phyloP scores from a whole-genome alignment of 2,888 invertebrate species.

The Terebella lapidaria region DNA sequence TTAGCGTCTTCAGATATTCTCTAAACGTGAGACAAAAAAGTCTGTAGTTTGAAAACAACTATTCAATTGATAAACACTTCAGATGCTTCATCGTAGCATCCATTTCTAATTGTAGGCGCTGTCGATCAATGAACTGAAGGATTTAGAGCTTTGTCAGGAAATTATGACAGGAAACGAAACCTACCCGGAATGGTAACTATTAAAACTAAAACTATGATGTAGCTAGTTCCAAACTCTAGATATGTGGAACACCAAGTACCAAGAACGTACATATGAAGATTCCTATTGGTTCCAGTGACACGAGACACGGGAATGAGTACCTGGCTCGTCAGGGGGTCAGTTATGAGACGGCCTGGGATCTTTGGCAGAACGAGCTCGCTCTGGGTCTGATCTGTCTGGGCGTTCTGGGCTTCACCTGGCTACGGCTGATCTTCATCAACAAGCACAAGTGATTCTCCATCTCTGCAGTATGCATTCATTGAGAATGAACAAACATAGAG shows the following conservation, averaged over 20 bases:
- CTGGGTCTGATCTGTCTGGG: not conserved
- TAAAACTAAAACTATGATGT: no score
- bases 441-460: not conserved
- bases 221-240: no score
- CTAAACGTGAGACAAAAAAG: conserved; percentile 30
- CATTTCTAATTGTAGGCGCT: conserved; percentile 10
- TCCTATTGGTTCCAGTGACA: not conserved
- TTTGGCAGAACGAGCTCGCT: conserved; percentile 56
- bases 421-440: not conserved
- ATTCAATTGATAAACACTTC: no score
- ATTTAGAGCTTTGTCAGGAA: no score
- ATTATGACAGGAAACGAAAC: no score
- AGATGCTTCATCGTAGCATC: not conserved
- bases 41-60: no score
- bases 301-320: conserved; percentile 31
- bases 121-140: conserved; percentile 20
- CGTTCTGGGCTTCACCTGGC: not conserved
- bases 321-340: conserved; percentile 35
- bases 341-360: conserved; percentile 38
- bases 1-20: conserved; percentile 47
- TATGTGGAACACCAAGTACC: no score
- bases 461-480: no score
- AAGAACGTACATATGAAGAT: no score
- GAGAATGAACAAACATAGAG: no score
- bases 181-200: no score